Percentiles rank a stretch among this genome's conserved stretches.
phyloP scores from a whole-genome alignment of 2,888 invertebrate genomes.

The Amitus sp. region DNA sequence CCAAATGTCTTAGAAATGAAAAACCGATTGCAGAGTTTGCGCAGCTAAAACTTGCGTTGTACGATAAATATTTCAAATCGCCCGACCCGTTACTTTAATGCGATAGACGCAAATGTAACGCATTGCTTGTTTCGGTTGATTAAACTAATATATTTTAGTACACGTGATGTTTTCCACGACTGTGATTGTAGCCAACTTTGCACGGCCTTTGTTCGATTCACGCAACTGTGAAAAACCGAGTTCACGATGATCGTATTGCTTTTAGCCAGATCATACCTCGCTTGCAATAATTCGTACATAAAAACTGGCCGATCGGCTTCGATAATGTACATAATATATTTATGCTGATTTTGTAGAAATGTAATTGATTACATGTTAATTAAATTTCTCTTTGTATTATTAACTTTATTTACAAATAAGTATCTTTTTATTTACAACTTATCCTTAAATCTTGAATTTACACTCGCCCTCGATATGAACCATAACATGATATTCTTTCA shows the following conservation, averaged over 20 bases:
- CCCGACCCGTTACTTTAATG: too few species aligned
- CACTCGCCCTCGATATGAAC: too few species aligned
- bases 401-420: conserved; percentile 8
- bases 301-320: conserved; percentile 19
- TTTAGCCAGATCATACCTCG: not conserved
- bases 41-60: conserved; percentile 73
- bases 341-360: conserved; percentile 38
- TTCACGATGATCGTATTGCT: not conserved
- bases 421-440: conserved; percentile 8
- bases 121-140: not conserved
- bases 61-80: not conserved
- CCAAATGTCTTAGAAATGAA: too few species aligned
- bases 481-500: too few species aligned
- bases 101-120: not conserved
- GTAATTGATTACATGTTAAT: conserved; percentile 6
- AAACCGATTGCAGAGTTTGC: conserved; percentile 84
- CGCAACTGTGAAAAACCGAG: too few species aligned
- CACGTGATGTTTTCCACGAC: not conserved
- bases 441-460: not conserved
- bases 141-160: conserved; percentile 2
- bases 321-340: conserved; percentile 47
- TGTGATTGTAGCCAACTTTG: not conserved
- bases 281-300: conserved; percentile 11
- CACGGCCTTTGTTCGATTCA: not conserved
- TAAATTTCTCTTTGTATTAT: not conserved